Percentiles rank a stretch among this genome's conserved stretches.
These are phyloP conservation scores for Grus americana DNA, from an alignment of 2,113 vertebrate species.

Conservation along the genomic window DNA sequence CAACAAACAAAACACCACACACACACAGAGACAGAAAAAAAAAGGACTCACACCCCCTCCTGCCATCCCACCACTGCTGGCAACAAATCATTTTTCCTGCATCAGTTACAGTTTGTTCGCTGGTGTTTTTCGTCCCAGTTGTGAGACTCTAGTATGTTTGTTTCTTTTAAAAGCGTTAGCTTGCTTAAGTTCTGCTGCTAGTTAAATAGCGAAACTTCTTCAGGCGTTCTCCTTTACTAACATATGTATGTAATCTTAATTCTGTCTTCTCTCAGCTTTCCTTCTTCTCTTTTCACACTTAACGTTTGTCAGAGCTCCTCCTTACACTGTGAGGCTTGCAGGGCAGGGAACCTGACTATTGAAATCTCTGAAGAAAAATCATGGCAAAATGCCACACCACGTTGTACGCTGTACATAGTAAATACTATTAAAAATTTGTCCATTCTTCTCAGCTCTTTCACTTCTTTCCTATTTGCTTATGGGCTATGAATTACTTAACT, in stretches of 20 bases:
- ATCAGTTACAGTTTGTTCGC: not conserved
- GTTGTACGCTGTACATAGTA: not conserved
- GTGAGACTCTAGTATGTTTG: not conserved
- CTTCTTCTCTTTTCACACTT: not conserved
- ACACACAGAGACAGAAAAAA: not conserved
- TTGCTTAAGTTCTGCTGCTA: not conserved
- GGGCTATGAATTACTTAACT: not conserved
- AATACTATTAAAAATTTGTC: not conserved
- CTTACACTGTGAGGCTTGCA: not conserved
- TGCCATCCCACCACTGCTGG: accelerated
- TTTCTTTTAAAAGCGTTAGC: not conserved
- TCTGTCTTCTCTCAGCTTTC: not conserved
- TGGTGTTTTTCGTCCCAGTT: not conserved
- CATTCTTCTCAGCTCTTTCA: not conserved
- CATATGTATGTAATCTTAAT: not conserved
- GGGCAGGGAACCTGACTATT: not conserved
- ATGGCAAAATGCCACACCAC: not conserved
- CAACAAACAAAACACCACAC: not conserved
- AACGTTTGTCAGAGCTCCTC: not conserved
- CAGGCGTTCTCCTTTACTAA: not conserved
- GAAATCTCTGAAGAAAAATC: not conserved
- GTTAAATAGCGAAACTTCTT: not conserved
- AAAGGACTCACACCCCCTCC: not conserved
- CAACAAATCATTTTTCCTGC: not conserved
- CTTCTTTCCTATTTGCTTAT: not conserved